These are phyloP conservation scores for Drosophila aff. DNA, from an alignment of 1,140 invertebrate genomes.

Conservation along the genomic window DNA sequence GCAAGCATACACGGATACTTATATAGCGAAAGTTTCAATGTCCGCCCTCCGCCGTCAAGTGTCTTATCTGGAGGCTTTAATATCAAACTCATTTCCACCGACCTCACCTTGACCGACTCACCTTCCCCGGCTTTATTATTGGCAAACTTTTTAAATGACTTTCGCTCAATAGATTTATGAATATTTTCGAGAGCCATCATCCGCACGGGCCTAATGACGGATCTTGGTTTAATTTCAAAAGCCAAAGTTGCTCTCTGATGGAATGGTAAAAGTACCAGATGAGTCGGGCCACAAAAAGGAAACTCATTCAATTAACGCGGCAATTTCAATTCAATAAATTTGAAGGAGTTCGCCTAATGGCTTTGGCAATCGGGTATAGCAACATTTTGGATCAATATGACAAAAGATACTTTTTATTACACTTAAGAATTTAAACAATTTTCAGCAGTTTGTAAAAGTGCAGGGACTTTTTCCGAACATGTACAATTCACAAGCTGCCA, in stretches of 20 bases:
- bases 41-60: not conserved
- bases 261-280: constrained; percentile 1
- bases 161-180: constrained; percentile 41
- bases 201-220: constrained; percentile 19
- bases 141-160: constrained; percentile 59
- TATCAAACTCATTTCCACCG: constrained; percentile 17
- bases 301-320: constrained; percentile 39
- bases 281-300: constrained; percentile 15
- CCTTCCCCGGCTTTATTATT: constrained; percentile 33
- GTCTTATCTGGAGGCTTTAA: constrained; percentile 35
- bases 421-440: too few species aligned
- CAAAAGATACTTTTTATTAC: not conserved
- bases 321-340: constrained; percentile 40
- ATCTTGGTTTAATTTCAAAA: constrained; percentile 19
- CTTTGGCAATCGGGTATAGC: not conserved
- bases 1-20: constrained; percentile 14
- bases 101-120: constrained; percentile 33
- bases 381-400: not conserved
- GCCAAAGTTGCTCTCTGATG: not conserved
- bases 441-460: too few species aligned
- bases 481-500: not conserved
- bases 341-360: constrained; percentile 2
- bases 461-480: not conserved
- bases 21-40: constrained; percentile 28
- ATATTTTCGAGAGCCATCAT: constrained; percentile 28